These are phyloP conservation scores for Macaca mulatta DNA, from an alignment of 2,113 vertebrate genomes.

Conservation along the genomic window DNA sequence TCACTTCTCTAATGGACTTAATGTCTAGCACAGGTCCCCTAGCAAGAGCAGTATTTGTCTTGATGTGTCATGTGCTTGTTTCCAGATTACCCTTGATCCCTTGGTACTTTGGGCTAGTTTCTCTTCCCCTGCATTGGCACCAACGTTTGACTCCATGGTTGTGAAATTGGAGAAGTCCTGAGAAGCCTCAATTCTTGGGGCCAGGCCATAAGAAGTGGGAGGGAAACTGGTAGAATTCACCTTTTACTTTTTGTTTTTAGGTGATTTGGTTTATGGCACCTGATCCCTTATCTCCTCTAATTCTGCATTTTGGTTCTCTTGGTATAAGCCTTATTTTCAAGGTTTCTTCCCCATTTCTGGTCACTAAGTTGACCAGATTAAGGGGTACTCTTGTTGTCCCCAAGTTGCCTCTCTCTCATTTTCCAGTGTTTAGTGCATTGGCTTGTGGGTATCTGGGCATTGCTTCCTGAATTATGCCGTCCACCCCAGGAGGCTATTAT, in stretches of 20 bases:
- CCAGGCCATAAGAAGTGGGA: background rate
- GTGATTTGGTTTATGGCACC: background rate
- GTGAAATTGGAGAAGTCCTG: background rate
- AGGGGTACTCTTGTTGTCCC: background rate
- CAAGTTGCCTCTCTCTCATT: background rate
- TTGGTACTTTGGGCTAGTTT: background rate
- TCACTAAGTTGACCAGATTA: background rate
- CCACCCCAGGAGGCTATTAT: background rate
- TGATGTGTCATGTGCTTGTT: accelerated
- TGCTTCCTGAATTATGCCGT: background rate
- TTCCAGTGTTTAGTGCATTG: background rate
- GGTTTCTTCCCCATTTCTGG: background rate
- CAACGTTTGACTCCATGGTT: background rate
- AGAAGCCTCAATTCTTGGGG: background rate
- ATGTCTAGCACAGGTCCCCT: background rate
- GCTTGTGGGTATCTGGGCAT: background rate
- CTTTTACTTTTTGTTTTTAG: background rate
- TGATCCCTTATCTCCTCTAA: background rate
- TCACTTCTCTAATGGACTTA: no score
- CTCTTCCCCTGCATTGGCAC: background rate
- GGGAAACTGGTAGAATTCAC: background rate
- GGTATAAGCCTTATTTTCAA: background rate
- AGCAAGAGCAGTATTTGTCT: background rate
- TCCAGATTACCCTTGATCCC: background rate
- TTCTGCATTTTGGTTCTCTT: background rate